Base-by-base conservation (phyloP, 2,797 vertebrate species). In the Hyperoplus immaculatus region DNA sequence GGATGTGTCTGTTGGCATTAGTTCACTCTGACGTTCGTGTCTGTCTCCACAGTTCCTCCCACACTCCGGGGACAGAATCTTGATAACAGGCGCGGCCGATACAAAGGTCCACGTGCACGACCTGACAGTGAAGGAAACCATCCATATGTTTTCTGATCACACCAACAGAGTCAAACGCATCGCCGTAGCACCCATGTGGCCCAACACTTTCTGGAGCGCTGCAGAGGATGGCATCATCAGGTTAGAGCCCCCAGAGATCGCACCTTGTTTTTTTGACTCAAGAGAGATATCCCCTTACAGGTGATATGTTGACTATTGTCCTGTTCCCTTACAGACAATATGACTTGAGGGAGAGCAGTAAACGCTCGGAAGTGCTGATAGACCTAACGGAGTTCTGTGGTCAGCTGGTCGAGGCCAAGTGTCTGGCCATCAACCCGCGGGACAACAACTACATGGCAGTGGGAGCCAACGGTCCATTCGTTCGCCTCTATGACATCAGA, bases 71-170 rank as follows among this genome's bases (percentile, higher is more conserved):
- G 98, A 99, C 91, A 96, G 98, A 38, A 98, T 99, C 93, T 94
- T 99, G 88, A 94, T 99, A 77, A 99, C 98, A 0, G 98, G 98
- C 9, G 98, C 98, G 9, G 98, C 98, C 0, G 98, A 99, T 91
- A 99, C 97, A 71, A 99, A 99, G 92, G 98, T 99, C 83, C 98
- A 99, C 0, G 98, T 99, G 69, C 98, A 99, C 0, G 98, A 99
- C 93, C 68, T 99, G 92, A 96, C 96, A 0, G 97, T 95, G 60
- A 99, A 99, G 92, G 98, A 99, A 92, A 99, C 98, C 6, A 97
- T 97, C 91, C 98, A 99, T 85, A 99, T 99, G 96, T 99, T 99
- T 94, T 98, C 97, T 50, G 98, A 99, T 80, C 98, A 99, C 82
- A 99, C 98, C 39, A 99, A 99, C 91, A 93, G 98, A 41, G 98